Evolutionary conservation across 2,888 invertebrate genomes (phyloP).

Genomic region (Biston stratarius): DNA sequence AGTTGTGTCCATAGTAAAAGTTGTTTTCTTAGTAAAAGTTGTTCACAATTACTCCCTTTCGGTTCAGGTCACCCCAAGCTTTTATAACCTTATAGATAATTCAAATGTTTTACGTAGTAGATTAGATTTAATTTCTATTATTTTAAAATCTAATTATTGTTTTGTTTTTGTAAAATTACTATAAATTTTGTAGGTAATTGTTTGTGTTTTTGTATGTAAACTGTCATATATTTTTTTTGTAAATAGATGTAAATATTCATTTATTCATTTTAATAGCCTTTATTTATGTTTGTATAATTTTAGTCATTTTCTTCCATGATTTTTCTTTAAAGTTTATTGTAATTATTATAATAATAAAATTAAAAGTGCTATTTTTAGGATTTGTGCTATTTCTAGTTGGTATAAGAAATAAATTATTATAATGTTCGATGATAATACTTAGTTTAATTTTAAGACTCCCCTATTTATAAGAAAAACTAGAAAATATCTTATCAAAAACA

Average conservation of each 20-base stretch:
- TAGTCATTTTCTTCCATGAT: slow-evolving; percentile 35
- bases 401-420: slow-evolving; percentile 42
- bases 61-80: too few species aligned
- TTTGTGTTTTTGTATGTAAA: not conserved
- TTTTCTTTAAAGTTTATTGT: slow-evolving; percentile 30
- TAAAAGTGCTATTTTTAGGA: slow-evolving; percentile 16
- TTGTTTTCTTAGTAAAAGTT: too few species aligned
- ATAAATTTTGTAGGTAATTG: not conserved
- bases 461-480: not conserved
- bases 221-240: not conserved
- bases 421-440: slow-evolving; percentile 22
- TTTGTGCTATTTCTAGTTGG: slow-evolving; percentile 34
- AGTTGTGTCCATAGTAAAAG: too few species aligned
- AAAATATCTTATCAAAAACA: not conserved
- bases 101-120: too few species aligned
- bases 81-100: too few species aligned
- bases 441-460: slow-evolving; percentile 20
- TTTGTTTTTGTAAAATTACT: not conserved
- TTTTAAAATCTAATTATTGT: too few species aligned
- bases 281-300: slow-evolving; percentile 14
- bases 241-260: not conserved
- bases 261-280: not conserved
- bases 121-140: too few species aligned
- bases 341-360: slow-evolving; percentile 27
- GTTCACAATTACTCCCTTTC: too few species aligned